Conservation (phyloP, 2,888 invertebrate genomes). For the Heteromyza rotundicornis region DNA sequence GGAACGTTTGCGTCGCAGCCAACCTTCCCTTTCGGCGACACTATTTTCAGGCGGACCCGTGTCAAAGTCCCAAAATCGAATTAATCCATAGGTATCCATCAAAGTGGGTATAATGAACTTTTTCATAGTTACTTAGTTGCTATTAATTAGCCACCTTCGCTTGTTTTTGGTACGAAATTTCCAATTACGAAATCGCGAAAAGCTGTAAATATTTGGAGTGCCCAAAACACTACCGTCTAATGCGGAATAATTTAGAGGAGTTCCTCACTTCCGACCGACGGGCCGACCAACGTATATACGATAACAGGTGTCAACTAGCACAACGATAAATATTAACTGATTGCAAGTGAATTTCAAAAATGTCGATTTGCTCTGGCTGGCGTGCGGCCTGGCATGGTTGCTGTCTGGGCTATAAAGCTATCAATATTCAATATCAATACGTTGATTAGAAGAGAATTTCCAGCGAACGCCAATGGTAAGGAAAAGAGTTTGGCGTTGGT, state of each 20-base stretch:
- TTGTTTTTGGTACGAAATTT: too few relatives aligned
- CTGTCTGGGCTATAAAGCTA: not conserved
- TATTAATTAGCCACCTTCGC: too few relatives aligned
- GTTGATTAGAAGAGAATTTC: too few relatives aligned
- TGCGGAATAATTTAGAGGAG: not conserved
- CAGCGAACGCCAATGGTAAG: too few relatives aligned
- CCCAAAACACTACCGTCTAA: too few relatives aligned
- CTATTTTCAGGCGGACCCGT: constrained; percentile 37
- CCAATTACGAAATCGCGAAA: too few relatives aligned
- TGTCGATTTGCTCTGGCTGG: constrained; percentile 21
- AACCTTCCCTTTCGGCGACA: not conserved
- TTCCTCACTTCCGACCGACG: constrained; percentile 4
- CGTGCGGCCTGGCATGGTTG: not conserved
- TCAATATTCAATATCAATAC: not conserved
- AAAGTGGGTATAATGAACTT: constrained; percentile 51
- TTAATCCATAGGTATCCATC: constrained; percentile 53
- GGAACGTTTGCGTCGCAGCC: too few relatives aligned
- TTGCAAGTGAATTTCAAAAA: constrained; percentile 40
- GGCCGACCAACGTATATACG: constrained; percentile 8
- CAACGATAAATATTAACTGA: constrained; percentile 55
- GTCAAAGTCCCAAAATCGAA: constrained; percentile 56
- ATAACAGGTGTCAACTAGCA: constrained; percentile 48
- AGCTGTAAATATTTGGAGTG: too few relatives aligned
- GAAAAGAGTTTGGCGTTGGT: too few relatives aligned
- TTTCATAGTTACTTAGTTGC: too few relatives aligned